These are phyloP conservation scores for Ciona savignyi DNA, from an alignment of 23 tunicate genomes.

Conservation along the genomic window DNA sequence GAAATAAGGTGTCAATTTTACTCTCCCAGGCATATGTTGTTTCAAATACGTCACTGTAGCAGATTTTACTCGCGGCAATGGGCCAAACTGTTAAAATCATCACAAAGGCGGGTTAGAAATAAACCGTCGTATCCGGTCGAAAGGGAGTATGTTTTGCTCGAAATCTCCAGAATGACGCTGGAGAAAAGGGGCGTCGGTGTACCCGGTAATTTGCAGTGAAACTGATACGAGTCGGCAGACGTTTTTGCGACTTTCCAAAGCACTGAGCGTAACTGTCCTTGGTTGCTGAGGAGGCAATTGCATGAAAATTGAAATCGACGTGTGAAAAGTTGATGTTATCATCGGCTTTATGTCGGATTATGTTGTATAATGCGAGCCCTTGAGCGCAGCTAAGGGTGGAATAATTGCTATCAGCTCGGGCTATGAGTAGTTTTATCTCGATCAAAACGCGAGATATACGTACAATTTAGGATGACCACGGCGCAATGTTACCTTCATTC, in stretches of 20 bases:
- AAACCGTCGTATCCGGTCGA: background rate
- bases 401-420: background rate
- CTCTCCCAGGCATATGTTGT: background rate
- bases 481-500: background rate
- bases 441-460: background rate
- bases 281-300: background rate
- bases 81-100: background rate
- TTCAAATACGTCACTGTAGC: background rate
- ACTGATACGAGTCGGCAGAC: background rate
- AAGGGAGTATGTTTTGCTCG: background rate
- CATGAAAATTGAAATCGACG: background rate
- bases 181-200: background rate
- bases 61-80: background rate
- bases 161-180: background rate
- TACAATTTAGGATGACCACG: background rate
- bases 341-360: background rate
- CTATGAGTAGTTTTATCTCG: background rate
- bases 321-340: background rate
- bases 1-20: background rate
- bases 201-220: background rate
- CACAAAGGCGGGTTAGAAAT: background rate
- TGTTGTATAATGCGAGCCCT: background rate
- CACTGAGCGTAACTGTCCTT: background rate
- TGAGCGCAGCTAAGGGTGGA: background rate
- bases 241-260: background rate